Evolutionary conservation across 2,113 vertebrate genomes (phyloP).

Genomic region (Scalopus aquaticus): DNA sequence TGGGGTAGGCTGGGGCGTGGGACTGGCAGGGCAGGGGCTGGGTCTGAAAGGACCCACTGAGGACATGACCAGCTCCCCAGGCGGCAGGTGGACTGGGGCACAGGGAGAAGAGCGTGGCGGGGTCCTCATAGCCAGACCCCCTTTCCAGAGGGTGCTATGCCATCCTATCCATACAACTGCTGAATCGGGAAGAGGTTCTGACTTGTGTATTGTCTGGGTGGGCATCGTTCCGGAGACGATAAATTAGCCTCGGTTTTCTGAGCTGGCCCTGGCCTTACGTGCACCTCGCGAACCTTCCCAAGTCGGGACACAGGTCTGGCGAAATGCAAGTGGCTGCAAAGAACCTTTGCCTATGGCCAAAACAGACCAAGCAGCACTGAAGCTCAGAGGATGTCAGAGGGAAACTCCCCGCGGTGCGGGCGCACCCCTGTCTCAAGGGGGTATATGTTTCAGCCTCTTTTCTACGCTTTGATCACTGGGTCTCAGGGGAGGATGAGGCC

Average conservation of each 20-base stretch:
- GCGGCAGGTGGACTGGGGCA: neutral
- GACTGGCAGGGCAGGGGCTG: neutral
- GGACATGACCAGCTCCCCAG: neutral
- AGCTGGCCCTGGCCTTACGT: constrained; percentile 52
- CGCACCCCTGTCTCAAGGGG: neutral
- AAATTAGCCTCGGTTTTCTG: constrained; percentile 72
- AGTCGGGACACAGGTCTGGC: neutral
- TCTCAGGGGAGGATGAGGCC: neutral
- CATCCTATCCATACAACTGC: neutral
- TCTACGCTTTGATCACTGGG: neutral
- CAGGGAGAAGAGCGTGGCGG: neutral
- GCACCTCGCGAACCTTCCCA: constrained; percentile 7
- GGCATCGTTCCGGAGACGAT: constrained; percentile 62
- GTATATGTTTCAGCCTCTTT: neutral
- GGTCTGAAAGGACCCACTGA: neutral
- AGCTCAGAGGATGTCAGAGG: neutral
- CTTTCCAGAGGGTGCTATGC: neutral
- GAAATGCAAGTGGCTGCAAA: neutral
- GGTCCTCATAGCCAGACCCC: fast-evolving
- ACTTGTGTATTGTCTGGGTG: constrained; percentile 50
- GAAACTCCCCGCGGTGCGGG: neutral
- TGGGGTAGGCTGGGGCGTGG: too few species aligned
- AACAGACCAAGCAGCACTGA: neutral
- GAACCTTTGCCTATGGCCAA: neutral
- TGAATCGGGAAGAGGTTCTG: constrained; percentile 37